A percentile compares a stretch with the other conserved stretches of the same genome.
Evolutionary conservation across 2,797 vertebrate genomes (phyloP).

Genomic region (Scomberomorus guttatus): DNA sequence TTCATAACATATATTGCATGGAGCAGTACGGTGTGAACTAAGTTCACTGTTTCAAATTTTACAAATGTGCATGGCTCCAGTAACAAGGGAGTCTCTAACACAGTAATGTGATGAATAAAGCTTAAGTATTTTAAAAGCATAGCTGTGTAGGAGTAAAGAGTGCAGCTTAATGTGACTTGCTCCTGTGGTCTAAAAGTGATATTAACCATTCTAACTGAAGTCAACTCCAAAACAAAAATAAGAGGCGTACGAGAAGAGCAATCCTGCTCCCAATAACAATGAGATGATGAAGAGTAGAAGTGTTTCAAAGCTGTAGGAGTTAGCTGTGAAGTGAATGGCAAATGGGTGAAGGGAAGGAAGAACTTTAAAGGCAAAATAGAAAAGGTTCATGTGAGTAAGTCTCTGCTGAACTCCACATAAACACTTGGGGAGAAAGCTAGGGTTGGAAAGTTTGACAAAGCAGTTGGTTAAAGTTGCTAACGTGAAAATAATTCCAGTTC

Average conservation of each 20-base stretch:
- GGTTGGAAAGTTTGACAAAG: conserved; percentile 54
- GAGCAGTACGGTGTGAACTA: neutral
- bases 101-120: conserved; percentile 1
- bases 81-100: conserved; percentile 2
- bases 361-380: conserved; percentile 36
- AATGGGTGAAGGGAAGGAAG: conserved; percentile 45
- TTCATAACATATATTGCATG: conserved; percentile 21
- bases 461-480: conserved; percentile 41
- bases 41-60: conserved; percentile 26
- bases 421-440: conserved; percentile 36
- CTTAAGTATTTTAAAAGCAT: conserved; percentile 33
- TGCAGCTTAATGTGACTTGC: conserved; percentile 35
- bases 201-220: conserved; percentile 71
- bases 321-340: conserved; percentile 71
- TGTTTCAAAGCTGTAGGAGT: conserved; percentile 65
- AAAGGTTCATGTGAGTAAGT: conserved; percentile 30
- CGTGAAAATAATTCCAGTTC: conserved; percentile 20
- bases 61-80: conserved; percentile 39
- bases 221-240: conserved; percentile 62
- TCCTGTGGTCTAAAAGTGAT: conserved; percentile 62
- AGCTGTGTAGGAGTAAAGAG: conserved; percentile 40
- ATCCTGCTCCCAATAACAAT: conserved; percentile 71
- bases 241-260: conserved; percentile 45
- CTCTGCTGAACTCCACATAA: conserved; percentile 54
- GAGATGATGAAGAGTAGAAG: conserved; percentile 64